phyloP scores from a whole-genome alignment of 2,797 vertebrate species.

The Pristis pectinata region DNA sequence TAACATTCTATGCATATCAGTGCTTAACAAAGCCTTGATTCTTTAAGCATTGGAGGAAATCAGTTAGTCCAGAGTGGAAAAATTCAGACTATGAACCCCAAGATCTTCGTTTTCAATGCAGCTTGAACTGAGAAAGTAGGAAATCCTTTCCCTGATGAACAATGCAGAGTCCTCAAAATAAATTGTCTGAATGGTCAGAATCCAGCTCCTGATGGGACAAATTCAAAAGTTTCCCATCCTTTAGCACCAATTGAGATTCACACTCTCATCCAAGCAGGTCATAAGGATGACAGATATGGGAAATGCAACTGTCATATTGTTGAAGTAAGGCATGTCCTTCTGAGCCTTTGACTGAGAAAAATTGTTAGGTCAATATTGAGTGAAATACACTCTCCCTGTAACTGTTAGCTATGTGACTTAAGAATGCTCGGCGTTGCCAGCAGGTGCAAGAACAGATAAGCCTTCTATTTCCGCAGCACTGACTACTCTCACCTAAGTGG shows the following conservation, averaged over 20 bases:
- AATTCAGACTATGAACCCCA: background rate
- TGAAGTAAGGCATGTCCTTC: background rate
- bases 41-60: background rate
- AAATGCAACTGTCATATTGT: slow-evolving; percentile 15
- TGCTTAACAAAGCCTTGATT: background rate
- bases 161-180: slow-evolving; percentile 12
- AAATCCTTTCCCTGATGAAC: background rate
- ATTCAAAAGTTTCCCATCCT: background rate
- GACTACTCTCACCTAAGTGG: background rate
- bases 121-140: background rate
- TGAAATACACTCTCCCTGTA: slow-evolving; percentile 18
- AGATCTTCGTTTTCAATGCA: background rate
- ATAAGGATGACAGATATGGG: slow-evolving; percentile 19
- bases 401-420: background rate
- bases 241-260: background rate
- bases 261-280: slow-evolving; percentile 16
- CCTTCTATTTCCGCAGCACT: background rate
- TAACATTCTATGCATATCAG: no score
- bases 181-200: background rate
- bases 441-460: background rate
- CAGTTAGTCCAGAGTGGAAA: no score
- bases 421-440: background rate
- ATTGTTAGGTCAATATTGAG: slow-evolving; percentile 8
- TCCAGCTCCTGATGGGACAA: background rate
- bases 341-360: background rate